Base-by-base conservation (phyloP, 2,797 vertebrate species). In the Dryobates pubescens region DNA sequence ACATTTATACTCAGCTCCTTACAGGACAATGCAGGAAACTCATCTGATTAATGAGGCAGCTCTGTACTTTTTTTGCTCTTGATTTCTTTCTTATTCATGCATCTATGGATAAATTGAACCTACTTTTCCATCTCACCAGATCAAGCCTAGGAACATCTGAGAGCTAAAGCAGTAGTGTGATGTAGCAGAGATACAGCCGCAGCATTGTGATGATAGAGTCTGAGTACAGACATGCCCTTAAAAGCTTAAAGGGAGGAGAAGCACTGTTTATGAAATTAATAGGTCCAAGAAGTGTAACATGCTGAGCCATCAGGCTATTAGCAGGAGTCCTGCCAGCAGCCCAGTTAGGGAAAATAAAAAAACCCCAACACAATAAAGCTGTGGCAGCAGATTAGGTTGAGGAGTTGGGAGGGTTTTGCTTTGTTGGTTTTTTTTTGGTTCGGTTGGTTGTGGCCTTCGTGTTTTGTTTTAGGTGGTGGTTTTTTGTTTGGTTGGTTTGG, bases 251-350 rank as follows among this genome's bases (percentile, higher is more conserved):
- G 79, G 82, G 65, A 95, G 80, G 54, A 75, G 58, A 53, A 80
- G 45, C 56, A 22, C 58, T 47, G 72, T 27, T 80, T 30, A 57
- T 74, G 32, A 59, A 95, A 92, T 94, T 72, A 77, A 85, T 41
- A 47, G 71, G 64, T 72, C 81, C 65, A 65, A 77, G 61, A 70
- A 51, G n/a, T 3, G 6, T 34, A 88, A 84, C 71, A 59, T 34
- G 85, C 93, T 62, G 89, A 72, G 88, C 72, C 75, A 68, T 8
- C 7, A 61, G 32, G 82, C 87, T 86, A 22, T 82, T 77, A 70
- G 59, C 74, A 92, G 83, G 16, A 82, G 70, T 67, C 63, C 73
- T 88, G 91, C 86, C 61, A 77, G 87, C 69, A 88, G 41, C 36
- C 86, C 64, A 59, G 76, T 49, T 58, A 69, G 30, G 27, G 3